Evolutionary conservation across 2,888 invertebrate species (phyloP), one percentile per base, ranked within the genome.

Genomic region (Diaprepes abbreviatus): DNA sequence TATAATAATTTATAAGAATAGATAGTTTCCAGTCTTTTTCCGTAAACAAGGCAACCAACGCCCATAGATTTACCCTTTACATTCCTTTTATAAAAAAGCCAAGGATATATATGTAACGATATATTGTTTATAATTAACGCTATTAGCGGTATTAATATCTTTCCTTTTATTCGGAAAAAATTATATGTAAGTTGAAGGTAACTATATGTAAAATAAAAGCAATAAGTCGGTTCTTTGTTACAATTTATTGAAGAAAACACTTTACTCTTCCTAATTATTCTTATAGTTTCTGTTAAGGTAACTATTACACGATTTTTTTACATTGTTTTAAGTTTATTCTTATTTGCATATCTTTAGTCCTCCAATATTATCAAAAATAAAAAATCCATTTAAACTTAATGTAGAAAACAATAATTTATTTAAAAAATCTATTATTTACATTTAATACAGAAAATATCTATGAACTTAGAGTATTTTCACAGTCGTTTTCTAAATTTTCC

Each of bases 351-450:
- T n/a, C 9, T 3, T 5, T 7, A 17, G 10, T n/a, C 19, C n/a
- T n/a, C n/a, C 16, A 50, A 28, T 12, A 12, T 3, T 16, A 16
- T 14, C 48, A 3, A 12, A 50, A 28, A 50, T 28, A 24, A 50
- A 50, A 50, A 50, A 14, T 1, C 14, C 28, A 1, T 5, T 16
- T 14, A 50, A 28, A 28, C 6, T 50, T 50, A 12, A 28, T 12
- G 48, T 50, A 50, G 28, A 50, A 50, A 50, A 50, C 7, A 14
- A 50, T 28, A 28, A 50, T 33, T 43, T 45, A 48, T 16, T 43
- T 33, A 16, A 43, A 45, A 40, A 55, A 45, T 55, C 59, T 52
- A 65, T 55, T 55, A 55, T 43, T 40, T 65, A 50, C 50, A 64
- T 52, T 43, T 52, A 36, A 16, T 24, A 40, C 24, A 58, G 16